Conservation (phyloP, 2,113 vertebrate genomes). For the Onychostoma macrolepis region DNA sequence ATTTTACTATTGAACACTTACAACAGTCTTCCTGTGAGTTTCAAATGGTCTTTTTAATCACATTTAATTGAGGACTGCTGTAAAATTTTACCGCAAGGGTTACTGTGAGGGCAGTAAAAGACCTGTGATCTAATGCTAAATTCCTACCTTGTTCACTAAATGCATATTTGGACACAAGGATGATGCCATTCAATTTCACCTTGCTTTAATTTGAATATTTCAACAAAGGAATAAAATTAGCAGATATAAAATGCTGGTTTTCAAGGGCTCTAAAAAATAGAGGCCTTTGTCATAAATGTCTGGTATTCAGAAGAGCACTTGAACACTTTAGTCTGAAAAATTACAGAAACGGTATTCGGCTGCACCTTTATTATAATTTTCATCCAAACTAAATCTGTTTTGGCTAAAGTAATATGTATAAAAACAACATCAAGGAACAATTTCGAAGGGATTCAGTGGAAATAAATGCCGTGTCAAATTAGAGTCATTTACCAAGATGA, state of each 20-base stretch:
- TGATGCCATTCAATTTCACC: not conserved
- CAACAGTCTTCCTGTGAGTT: not conserved
- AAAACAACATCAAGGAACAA: not conserved
- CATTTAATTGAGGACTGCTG: constrained; percentile 28
- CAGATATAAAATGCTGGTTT: not conserved
- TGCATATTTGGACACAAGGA: not conserved
- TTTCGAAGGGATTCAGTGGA: not conserved
- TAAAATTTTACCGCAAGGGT: not conserved
- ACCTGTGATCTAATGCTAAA: constrained; percentile 11
- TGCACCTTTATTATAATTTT: not conserved
- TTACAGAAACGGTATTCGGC: not conserved
- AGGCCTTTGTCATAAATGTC: not conserved
- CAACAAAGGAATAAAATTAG: not conserved
- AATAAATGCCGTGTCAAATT: not conserved
- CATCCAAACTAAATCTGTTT: not conserved
- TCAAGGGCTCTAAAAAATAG: not conserved
- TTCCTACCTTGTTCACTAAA: constrained; percentile 6
- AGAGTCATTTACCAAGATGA: not conserved
- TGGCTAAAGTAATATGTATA: not conserved
- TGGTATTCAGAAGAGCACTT: not conserved
- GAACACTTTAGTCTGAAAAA: not conserved
- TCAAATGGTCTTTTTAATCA: not conserved
- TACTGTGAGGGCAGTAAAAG: not conserved
- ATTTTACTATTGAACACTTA: not conserved
- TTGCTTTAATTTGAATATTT: not conserved